Evolutionary conservation across 2,888 invertebrate species (phyloP).

Genomic region (Malthinus flaveolus): DNA sequence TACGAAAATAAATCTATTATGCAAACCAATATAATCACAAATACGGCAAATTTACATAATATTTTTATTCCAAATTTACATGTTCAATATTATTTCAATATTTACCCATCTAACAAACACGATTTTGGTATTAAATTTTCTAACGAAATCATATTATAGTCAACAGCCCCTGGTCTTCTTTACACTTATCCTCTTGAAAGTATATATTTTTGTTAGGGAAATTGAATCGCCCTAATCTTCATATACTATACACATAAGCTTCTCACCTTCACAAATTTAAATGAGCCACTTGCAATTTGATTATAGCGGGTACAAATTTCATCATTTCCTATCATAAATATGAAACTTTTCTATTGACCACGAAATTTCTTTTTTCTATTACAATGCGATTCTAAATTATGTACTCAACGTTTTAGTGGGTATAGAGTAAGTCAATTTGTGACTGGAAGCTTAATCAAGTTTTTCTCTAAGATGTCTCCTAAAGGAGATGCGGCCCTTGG

Average conservation of each 20-base stretch:
- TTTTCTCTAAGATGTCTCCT: too few relatives aligned
- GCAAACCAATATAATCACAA: too few relatives aligned
- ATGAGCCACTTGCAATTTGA: conserved; percentile 36
- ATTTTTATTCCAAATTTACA: too few relatives aligned
- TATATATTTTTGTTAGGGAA: conserved; percentile 49
- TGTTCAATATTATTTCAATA: too few relatives aligned
- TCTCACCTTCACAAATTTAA: conserved; percentile 38
- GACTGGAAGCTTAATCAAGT: too few relatives aligned
- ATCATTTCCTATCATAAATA: conserved; percentile 12
- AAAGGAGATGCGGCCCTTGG: too few relatives aligned
- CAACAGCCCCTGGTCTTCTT: conserved; percentile 45
- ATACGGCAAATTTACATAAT: too few relatives aligned
- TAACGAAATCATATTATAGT: conserved; percentile 23
- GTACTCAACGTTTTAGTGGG: too few relatives aligned
- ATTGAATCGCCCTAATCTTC: conserved; percentile 49
- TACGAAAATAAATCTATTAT: too few relatives aligned
- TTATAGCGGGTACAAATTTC: conserved; percentile 18
- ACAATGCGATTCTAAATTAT: too few relatives aligned
- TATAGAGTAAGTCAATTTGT: too few relatives aligned
- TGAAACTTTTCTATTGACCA: neutral
- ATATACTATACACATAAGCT: conserved; percentile 48
- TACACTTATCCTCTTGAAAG: conserved; percentile 44
- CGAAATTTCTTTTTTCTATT: too few relatives aligned
- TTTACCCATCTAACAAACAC: conserved; percentile 1
- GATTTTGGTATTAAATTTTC: conserved; percentile 10